Base-by-base conservation (phyloP, 37 sponge, comb jelly and placozoan genomes). In the Agelas oroides region DNA sequence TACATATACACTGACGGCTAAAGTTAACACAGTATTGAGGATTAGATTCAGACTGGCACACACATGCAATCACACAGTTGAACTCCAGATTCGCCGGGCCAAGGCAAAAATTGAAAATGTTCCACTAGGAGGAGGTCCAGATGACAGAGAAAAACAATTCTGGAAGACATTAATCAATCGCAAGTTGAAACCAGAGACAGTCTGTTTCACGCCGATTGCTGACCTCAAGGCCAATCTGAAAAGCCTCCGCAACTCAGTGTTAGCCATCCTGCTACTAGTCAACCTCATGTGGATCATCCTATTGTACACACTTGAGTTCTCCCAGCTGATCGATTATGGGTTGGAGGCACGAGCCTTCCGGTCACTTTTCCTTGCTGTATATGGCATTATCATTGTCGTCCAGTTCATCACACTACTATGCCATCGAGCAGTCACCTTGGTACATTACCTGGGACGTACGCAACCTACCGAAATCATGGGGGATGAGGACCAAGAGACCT, bases 251-350 rank as follows among this genome's bases (percentile, higher is more conserved):
- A 93, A 88, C 83, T 39, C 59, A 25, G 53, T 64, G 18, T 62
- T 93, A 0, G 64, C 77, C 18, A 56, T 86, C 0, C 46, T 93
- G 53, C 59, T 89, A 21, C 82, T 93, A 37, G 78, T 88, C 53
- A 93, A 93, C 78, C 21, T 93, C 33, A 86, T 89, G 65, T 93
- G 94, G 94, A 81, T 93, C 34, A 71, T 86, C 31, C 83, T 89
- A 18, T 46, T 93, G 19, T 67, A 31, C 66, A 82, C 85, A 2
- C 46, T 93, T 0, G 61, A 35, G 25, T 78, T 93, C 28, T 39
- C 41, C 12, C 57, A 64, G 18, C 78, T 88, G 0, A 66, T n/a
- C 0, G 37, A 32, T 0, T 72, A 84, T 56, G 57, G 66, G 55
- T 63, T 93, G n/a, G 82, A 71, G 21, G 52, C 77, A 0, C 39